Evolutionary conservation across 2,797 vertebrate genomes (phyloP).

Genomic region (Tiaroga cobitis): DNA sequence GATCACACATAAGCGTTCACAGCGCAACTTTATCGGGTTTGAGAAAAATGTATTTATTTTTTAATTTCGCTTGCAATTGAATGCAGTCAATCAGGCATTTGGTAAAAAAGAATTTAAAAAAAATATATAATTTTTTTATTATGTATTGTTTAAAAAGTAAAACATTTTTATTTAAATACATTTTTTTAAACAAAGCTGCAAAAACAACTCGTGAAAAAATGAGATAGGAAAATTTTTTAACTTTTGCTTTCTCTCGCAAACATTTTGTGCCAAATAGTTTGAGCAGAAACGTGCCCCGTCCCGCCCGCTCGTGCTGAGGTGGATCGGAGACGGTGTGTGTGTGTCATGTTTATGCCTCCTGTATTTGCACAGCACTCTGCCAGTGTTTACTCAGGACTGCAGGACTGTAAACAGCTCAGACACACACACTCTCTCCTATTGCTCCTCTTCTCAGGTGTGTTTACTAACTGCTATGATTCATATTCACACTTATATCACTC

Average conservation of each 20-base stretch:
- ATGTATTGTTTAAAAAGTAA: neutral
- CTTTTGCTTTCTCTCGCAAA: no score
- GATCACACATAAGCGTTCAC: neutral
- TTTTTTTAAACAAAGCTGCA: neutral
- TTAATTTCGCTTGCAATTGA: neutral
- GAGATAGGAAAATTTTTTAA: no score
- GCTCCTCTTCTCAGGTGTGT: neutral
- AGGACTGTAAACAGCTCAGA: slow-evolving; percentile 68
- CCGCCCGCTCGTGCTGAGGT: neutral
- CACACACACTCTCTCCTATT: neutral
- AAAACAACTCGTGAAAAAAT: neutral
- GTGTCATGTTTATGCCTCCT: slow-evolving; percentile 59
- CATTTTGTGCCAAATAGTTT: no score
- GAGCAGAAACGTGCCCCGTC: neutral
- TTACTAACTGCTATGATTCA: neutral
- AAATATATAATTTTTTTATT: no score
- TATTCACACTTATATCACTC: neutral
- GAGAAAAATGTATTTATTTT: neutral
- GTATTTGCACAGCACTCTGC: slow-evolving; percentile 79
- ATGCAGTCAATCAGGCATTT: neutral
- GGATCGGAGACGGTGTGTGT: neutral
- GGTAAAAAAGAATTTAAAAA: neutral
- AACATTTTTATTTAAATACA: neutral
- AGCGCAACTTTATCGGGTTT: neutral
- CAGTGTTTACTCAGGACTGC: slow-evolving; percentile 77